A percentile compares a stretch with the other conserved stretches of the same genome.
Conservation (phyloP, 2,113 vertebrate genomes). For the Sus scrofa region T2T-Sscrofa CM000830.6:30058001-30058500, state of each 20-base stretch:
- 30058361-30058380: not conserved
- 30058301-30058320: not conserved
- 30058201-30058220: not conserved
- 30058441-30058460: not conserved
- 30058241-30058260: not conserved
- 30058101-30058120: too few species aligned
- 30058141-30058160: too few species aligned
- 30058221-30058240: not conserved
- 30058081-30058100: too few species aligned
- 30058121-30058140: too few species aligned
- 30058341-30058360: not conserved
- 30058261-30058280: not conserved
- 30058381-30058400: not conserved
- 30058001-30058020: too few species aligned
- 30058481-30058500: constrained; percentile 6
- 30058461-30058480: not conserved
- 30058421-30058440: not conserved
- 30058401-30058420: not conserved
- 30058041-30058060: too few species aligned
- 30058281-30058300: not conserved
- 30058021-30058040: too few species aligned
- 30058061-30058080: too few species aligned
- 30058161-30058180: not conserved
- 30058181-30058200: constrained; percentile 21
- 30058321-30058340: not conserved